Percentiles rank a stretch among this genome's conserved stretches.
These are phyloP conservation scores for Bactericera cockerelli DNA, from an alignment of 1,140 invertebrate species.

Conservation along the genomic window DNA sequence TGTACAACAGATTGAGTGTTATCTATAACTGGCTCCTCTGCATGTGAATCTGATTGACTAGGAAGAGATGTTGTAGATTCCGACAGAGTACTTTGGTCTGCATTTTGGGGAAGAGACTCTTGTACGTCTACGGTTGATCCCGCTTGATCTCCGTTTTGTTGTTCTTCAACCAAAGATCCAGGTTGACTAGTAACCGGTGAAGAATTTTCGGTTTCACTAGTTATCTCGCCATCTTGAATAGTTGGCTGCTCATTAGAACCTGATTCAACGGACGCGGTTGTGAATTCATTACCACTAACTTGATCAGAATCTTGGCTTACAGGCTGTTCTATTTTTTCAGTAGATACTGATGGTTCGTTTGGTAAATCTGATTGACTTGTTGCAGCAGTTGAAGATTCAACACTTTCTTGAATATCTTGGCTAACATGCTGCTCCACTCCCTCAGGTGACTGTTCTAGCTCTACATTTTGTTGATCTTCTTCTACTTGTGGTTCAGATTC, in stretches of 20 bases:
- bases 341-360: background rate
- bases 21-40: too few species aligned
- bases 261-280: background rate
- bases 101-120: constrained; percentile 14
- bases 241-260: background rate
- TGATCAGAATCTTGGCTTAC: background rate
- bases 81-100: constrained; percentile 11
- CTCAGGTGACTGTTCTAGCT: background rate
- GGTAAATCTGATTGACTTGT: background rate
- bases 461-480: constrained; percentile 10
- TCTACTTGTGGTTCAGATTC: background rate
- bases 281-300: background rate
- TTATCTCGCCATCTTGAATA: background rate
- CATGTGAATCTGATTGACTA: too few species aligned
- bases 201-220: background rate
- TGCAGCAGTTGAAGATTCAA: constrained; percentile 1
- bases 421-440: background rate
- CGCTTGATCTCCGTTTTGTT: constrained; percentile 13
- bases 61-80: too few species aligned
- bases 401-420: background rate
- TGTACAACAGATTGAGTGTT: too few species aligned
- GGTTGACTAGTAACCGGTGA: background rate
- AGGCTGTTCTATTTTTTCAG: background rate
- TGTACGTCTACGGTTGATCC: background rate
- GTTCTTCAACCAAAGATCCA: background rate